Evolutionary conservation across 37 sponge, comb jelly and placozoan species (phyloP).

Genomic region (Beroe ovata): DNA sequence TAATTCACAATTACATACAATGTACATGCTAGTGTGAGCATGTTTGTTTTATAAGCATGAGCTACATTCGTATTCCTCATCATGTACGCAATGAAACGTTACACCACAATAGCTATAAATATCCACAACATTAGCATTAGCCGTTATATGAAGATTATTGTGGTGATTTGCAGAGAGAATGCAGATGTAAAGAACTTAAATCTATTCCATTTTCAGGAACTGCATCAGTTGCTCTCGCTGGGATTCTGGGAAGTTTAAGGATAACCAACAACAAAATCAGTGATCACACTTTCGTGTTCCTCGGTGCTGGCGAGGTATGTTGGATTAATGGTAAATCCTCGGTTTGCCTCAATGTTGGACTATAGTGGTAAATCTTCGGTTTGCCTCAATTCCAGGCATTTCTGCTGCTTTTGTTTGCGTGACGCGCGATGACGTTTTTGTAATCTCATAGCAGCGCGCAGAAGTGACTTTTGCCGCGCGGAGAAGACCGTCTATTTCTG

Average conservation of each 20-base stretch:
- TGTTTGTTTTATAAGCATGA: too few species aligned
- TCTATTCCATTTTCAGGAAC: slow-evolving; percentile 66
- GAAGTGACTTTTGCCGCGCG: background rate
- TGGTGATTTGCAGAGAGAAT: too few species aligned
- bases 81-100: background rate
- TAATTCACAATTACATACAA: too few species aligned
- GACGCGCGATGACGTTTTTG: background rate
- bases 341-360: too few species aligned
- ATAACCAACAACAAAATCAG: slow-evolving; percentile 64
- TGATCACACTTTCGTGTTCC: slow-evolving; percentile 69
- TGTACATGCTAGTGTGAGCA: too few species aligned
- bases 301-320: slow-evolving; percentile 69
- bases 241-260: slow-evolving; percentile 39
- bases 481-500: background rate
- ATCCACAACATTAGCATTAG: too few species aligned
- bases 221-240: slow-evolving; percentile 67
- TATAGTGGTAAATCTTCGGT: too few species aligned
- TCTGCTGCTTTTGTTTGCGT: too few species aligned
- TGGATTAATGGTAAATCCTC: too few species aligned
- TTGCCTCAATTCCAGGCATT: too few species aligned
- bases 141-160: too few species aligned
- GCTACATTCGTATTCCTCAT: background rate
- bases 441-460: background rate
- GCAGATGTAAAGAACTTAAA: too few species aligned
- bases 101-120: background rate